phyloP scores from a whole-genome alignment of 2,113 vertebrate genomes.

The Tetrax tetrax region DNA sequence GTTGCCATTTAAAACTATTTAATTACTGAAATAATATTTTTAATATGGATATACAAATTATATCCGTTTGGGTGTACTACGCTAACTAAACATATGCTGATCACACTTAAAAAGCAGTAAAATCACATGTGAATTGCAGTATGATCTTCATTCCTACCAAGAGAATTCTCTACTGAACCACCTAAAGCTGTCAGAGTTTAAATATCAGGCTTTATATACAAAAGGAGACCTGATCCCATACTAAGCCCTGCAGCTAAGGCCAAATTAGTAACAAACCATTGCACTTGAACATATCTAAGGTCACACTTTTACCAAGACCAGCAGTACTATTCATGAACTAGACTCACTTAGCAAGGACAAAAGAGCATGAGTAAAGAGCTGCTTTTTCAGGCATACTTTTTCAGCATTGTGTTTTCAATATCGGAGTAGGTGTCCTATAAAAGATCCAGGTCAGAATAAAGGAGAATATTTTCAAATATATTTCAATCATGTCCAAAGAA shows the following conservation, averaged over 20 bases:
- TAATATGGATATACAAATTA: not conserved
- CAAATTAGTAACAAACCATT: conserved; percentile 59
- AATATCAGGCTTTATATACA: conserved; percentile 40
- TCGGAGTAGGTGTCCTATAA: not conserved
- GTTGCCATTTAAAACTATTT: not conserved
- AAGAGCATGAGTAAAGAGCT: not conserved
- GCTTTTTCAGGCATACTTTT: not conserved
- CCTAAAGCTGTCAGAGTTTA: conserved; percentile 37
- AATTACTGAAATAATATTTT: not conserved
- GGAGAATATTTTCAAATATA: not conserved
- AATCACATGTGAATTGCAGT: not conserved
- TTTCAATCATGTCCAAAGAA: not conserved
- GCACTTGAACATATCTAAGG: conserved; percentile 47
- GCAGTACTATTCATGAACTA: not conserved
- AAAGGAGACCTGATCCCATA: conserved; percentile 22
- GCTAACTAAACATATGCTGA: not conserved
- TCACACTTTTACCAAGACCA: conserved; percentile 33
- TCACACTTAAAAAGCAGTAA: not conserved
- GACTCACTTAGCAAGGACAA: conserved; percentile 44
- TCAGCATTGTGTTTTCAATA: not conserved
- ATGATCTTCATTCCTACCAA: not conserved
- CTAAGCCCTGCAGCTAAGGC: conserved; percentile 30
- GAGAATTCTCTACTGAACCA: not conserved
- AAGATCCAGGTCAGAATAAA: conserved; percentile 3
- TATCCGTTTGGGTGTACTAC: not conserved